These are phyloP conservation scores for Cyclopterus lumpus DNA, from an alignment of 2,797 vertebrate species.

Conservation along the genomic window DNA sequence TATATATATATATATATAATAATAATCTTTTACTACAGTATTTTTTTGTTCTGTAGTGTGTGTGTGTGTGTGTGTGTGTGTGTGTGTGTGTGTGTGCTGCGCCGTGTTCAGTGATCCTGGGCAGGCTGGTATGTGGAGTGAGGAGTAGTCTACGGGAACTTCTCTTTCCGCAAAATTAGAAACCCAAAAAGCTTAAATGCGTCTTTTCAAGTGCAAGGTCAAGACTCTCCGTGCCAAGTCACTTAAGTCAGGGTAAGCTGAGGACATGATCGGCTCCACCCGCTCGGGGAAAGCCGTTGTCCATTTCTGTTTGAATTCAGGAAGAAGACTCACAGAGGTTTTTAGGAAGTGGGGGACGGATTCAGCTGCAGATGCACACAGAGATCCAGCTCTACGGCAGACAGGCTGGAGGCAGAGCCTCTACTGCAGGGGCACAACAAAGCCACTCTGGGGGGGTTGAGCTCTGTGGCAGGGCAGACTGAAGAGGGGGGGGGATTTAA, in stretches of 20 bases:
- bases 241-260: constrained; percentile 2
- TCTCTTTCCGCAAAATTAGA: background rate
- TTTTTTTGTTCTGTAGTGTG: too few species aligned
- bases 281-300: constrained; percentile 15
- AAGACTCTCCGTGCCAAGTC: constrained; percentile 9
- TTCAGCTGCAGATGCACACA: constrained; percentile 33
- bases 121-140: too few species aligned
- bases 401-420: constrained; percentile 65
- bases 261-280: background rate
- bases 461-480: constrained; percentile 57
- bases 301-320: constrained; percentile 2
- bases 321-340: constrained; percentile 18
- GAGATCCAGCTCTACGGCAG: constrained; percentile 50
- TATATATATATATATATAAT: too few species aligned
- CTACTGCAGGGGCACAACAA: constrained; percentile 67
- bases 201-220: background rate
- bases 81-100: too few species aligned
- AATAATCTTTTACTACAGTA: too few species aligned
- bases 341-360: constrained; percentile 34
- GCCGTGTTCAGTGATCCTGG: too few species aligned
- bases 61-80: too few species aligned
- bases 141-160: background rate
- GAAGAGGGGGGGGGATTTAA: constrained; percentile 66
- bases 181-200: background rate
- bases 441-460: constrained; percentile 61